Evolutionary conservation across 2,888 invertebrate genomes (phyloP), one percentile per base, ranked within the genome.

Genomic region (Aporophyla nigra): DNA sequence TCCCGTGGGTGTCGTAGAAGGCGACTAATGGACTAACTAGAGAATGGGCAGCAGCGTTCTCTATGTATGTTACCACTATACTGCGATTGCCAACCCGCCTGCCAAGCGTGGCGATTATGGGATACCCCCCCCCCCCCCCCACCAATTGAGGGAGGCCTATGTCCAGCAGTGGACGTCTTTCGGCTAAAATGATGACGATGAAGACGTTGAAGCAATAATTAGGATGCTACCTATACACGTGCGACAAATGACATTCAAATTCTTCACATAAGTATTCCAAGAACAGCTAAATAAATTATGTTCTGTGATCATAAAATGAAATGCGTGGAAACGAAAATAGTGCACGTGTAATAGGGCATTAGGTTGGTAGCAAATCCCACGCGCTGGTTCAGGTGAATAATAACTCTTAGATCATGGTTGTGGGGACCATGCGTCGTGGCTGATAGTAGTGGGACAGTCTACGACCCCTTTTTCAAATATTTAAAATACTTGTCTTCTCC

Each of bases 381-480:
- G 73, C 75, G 63, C 71, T 46, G 24, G 61, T 70, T 58, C 73
- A 81, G 78, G 78, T 83, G 74, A 74, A 81, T 83, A 84, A 82
- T 79, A 76, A 76, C 63, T 79, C 65, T 85, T 78, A 73, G 74
- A 83, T 83, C 83, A 83, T 71, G 58, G 40, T 10, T 77, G n/a
- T 1, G 33, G 46, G 51, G n/a, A 53, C 74, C 74, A 74, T 33
- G 43, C 21, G 27, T n/a, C 33, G 2, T 0, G 10, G 7, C 16
- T 43, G 43, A 43, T 43, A 14, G 2, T 5, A 5, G 5, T 14
- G 46, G 46, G 62, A 71, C 58, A 65, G 63, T 56, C 24, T n/a
- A n/a, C 54, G n/a, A 54, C n/a, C 10, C n/a, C n/a, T 1, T 54
- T 54, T 54, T n/a, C 10, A 0, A 10, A 54, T 9, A 10, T 54